phyloP scores from a whole-genome alignment of 1,140 invertebrate species.

The Kradibia gibbosae region DNA sequence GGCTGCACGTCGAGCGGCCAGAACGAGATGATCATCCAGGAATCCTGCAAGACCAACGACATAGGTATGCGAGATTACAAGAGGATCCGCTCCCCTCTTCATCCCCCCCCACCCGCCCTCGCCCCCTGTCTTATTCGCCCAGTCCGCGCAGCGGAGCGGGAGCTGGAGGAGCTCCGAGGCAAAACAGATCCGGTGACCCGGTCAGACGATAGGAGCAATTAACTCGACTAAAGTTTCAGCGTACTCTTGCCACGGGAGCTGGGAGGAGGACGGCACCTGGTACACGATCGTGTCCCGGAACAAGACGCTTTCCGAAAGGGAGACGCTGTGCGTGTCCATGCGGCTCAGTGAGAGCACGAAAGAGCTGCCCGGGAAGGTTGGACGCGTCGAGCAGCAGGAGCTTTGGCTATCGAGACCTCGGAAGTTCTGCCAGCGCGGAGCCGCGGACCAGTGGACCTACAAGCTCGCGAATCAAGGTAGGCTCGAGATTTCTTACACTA shows the following conservation, averaged over 20 bases:
- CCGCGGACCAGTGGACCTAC: constrained; percentile 63
- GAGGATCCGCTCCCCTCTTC: no score
- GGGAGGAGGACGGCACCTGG: constrained; percentile 75
- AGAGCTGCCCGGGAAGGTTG: constrained; percentile 52
- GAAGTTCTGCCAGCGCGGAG: constrained; percentile 61
- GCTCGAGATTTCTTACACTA: not conserved
- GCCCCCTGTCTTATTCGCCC: no score
- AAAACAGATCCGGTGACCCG: not conserved
- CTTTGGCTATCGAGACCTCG: constrained; percentile 63
- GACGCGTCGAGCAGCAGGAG: constrained; percentile 60
- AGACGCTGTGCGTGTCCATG: constrained; percentile 68
- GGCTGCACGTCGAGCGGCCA: constrained; percentile 66
- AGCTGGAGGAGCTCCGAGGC: no score
- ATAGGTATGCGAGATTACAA: constrained; percentile 56
- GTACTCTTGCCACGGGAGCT: constrained; percentile 77
- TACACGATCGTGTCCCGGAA: constrained; percentile 75
- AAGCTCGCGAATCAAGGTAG: constrained; percentile 66
- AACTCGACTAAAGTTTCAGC: constrained; percentile 61
- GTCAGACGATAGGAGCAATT: not conserved
- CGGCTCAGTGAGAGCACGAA: constrained; percentile 54
- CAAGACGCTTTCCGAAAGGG: constrained; percentile 58
- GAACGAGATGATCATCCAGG: constrained; percentile 67
- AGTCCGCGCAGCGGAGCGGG: no score
- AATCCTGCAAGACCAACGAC: constrained; percentile 64
- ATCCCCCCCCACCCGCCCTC: no score